phyloP scores from a whole-genome alignment of 2,797 vertebrate species.

The Intellagama lesueurii region DNA sequence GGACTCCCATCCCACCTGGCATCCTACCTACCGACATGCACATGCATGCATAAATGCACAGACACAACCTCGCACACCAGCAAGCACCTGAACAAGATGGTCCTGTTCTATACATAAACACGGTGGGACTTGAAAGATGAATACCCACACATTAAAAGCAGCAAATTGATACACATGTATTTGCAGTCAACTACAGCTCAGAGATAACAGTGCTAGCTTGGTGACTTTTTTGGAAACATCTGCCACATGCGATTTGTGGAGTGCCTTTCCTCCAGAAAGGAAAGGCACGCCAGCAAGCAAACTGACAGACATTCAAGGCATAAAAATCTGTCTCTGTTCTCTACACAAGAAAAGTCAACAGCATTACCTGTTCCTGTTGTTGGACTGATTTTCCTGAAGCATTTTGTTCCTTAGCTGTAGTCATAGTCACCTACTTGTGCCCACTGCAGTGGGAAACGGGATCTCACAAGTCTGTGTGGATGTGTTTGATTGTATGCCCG shows the following conservation, averaged over 20 bases:
- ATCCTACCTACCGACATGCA: neutral
- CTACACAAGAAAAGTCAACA: slow-evolving; percentile 67
- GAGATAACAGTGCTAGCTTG: slow-evolving; percentile 20
- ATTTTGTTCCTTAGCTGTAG: slow-evolving; percentile 88
- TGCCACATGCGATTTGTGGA: slow-evolving; percentile 42
- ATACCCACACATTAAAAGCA: neutral
- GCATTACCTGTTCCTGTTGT: slow-evolving; percentile 90
- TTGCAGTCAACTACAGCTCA: neutral
- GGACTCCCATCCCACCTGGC: neutral
- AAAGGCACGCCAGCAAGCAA: neutral
- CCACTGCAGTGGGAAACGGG: slow-evolving; percentile 69
- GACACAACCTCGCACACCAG: neutral
- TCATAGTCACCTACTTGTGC: slow-evolving; percentile 84
- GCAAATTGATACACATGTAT: neutral
- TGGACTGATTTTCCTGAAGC: slow-evolving; percentile 86
- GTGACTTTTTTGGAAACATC: slow-evolving; percentile 63
- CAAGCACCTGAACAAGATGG: slow-evolving; percentile 54
- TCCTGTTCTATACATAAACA: neutral
- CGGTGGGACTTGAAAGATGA: neutral
- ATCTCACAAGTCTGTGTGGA: slow-evolving; percentile 53
- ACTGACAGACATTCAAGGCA: slow-evolving; percentile 37
- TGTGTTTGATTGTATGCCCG: slow-evolving; percentile 51
- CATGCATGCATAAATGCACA: neutral
- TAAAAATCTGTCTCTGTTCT: slow-evolving; percentile 39
- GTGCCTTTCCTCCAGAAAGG: no score